Percentiles rank a stretch among this genome's conserved stretches.
These are phyloP conservation scores for Anguilla marmorata DNA, from an alignment of 2,797 vertebrate genomes.

Conservation along the genomic window DNA sequence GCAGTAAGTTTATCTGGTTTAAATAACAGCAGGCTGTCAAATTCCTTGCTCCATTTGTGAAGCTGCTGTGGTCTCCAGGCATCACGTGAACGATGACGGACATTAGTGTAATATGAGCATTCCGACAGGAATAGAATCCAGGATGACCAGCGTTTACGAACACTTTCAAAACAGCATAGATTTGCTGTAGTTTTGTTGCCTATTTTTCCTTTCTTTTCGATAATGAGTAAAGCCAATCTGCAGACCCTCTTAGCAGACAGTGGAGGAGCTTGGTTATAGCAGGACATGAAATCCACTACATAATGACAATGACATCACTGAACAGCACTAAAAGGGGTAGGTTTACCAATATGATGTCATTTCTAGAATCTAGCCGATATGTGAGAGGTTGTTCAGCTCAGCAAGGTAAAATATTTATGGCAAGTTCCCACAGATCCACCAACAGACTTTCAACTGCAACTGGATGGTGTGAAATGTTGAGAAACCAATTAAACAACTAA, in stretches of 20 bases:
- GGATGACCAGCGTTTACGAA: background rate
- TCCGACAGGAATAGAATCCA: background rate
- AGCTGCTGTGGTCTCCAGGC: background rate
- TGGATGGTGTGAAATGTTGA: background rate
- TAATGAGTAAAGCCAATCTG: background rate
- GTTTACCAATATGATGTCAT: background rate
- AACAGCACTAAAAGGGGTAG: background rate
- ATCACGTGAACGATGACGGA: background rate
- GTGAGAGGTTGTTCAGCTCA: background rate
- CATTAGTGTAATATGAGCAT: background rate
- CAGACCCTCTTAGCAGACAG: background rate
- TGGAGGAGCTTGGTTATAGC: background rate
- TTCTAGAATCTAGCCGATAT: background rate
- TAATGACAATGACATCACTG: background rate
- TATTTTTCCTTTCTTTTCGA: background rate
- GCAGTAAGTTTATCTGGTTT: background rate
- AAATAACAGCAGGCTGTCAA: background rate
- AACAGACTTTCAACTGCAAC: background rate
- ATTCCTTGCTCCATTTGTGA: background rate
- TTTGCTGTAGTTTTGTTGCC: background rate
- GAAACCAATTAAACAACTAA: background rate
- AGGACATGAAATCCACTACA: background rate
- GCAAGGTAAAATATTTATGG: background rate
- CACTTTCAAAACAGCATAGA: background rate
- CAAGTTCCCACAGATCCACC: background rate